Base-by-base conservation (phyloP, 2,113 vertebrate species). In the Heteronetta atricapilla region DNA sequence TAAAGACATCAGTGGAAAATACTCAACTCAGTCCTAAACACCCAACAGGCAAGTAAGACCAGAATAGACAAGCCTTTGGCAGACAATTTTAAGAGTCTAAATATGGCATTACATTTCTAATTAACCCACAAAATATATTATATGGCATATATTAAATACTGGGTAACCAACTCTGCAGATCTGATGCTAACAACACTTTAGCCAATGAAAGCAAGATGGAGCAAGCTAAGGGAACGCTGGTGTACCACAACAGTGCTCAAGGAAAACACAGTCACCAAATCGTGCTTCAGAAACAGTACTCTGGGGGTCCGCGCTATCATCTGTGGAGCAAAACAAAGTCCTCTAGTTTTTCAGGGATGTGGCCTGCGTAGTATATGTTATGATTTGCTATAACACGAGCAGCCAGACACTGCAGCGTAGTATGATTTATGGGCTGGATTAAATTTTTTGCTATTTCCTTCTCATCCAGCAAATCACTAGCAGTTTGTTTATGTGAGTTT, bases 341-440 rank as follows among this genome's bases (percentile, higher is more conserved):
- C 97, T 99, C 99, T 64, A 99, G 98, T 94, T 99, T 99, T 96
- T 99, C 99, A 28, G 99, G 99, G 96, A 99, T 99, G 93, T 99
- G 98, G 77, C 99, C 99, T 93, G 97, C 95, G 81, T 99, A 99
- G 79, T 56, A 60, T 92, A 99, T 98, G 93, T 98, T 98, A 96
- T 99, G 98, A 97, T 98, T 98, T 96, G 99, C 97, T 93, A 99
- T 99, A 48, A 98, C 98, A 91, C 99, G 98, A 86, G 99, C 99
- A 94, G 99, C 99, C 60, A 99, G 98, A 98, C 99, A 99, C 97
- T 99, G 99, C 98, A 99, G 97, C 1, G 99, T 99, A 96, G 98
- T 99, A 98, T 99, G 99, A 97, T 99, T 99, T 96, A 99, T 99
- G 68, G 99, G 99, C 91, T 99, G 99, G 93, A 99, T 99, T 97